phyloP scores from a whole-genome alignment of 92 coral and sea anemone genomes.

The Siderastrea siderea region DNA sequence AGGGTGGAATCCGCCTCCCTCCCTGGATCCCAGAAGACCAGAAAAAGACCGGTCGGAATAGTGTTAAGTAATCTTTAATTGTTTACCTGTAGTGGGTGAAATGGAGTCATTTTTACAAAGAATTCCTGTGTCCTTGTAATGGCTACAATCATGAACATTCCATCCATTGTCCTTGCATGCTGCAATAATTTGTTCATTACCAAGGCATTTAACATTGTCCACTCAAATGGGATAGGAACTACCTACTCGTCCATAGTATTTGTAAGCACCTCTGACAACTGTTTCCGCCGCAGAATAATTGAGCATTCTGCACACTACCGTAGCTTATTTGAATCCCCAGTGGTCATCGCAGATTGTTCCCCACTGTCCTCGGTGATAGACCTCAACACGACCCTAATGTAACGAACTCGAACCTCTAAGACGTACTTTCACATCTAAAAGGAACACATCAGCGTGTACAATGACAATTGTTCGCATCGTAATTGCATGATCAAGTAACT shows the following conservation, averaged over 20 bases:
- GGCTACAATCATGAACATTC: neutral
- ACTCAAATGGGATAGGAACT: slow-evolving; percentile 1
- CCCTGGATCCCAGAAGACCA: too few relatives aligned
- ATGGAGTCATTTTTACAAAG: slow-evolving; percentile 16
- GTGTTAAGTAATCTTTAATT: neutral
- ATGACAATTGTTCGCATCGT: too few relatives aligned
- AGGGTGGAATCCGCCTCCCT: too few relatives aligned
- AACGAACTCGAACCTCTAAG: slow-evolving; percentile 25
- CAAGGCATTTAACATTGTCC: slow-evolving; percentile 33
- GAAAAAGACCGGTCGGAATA: too few relatives aligned
- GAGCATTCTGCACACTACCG: slow-evolving; percentile 27
- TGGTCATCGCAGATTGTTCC: slow-evolving; percentile 36
- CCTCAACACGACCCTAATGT: slow-evolving; percentile 30
- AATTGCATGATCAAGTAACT: too few relatives aligned
- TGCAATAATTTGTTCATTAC: slow-evolving; percentile 24
- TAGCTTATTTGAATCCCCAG: slow-evolving; percentile 27
- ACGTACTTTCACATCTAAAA: slow-evolving; percentile 33
- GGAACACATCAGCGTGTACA: too few relatives aligned
- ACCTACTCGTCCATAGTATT: slow-evolving; percentile 3
- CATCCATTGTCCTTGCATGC: slow-evolving; percentile 36
- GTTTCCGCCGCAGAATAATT: slow-evolving; percentile 19
- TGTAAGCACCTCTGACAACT: neutral
- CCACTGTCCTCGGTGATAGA: slow-evolving; percentile 18
- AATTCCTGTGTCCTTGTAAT: slow-evolving; percentile 18
- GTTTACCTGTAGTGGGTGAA: slow-evolving; percentile 31